Evolutionary conservation across 2,888 invertebrate species (phyloP), one percentile per base, ranked within the genome.

Genomic region (Lithophane ornitopus): DNA sequence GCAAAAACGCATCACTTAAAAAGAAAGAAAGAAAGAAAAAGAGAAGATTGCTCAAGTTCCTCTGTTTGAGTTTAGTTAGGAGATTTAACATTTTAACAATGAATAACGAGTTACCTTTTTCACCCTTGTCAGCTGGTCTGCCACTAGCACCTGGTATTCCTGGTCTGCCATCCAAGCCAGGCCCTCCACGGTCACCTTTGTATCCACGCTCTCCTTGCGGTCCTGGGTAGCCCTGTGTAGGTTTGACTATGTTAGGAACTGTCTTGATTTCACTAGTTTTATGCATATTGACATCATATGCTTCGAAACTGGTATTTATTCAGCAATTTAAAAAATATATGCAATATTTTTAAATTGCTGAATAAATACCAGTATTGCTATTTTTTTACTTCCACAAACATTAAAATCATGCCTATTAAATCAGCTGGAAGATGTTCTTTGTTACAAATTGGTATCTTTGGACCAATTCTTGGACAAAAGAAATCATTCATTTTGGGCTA

Each of bases 121-220:
- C 98, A 19, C 98, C 98, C 90, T 98, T 98, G 70, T 97, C 97
- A 3, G 98, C 98, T 52, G 97, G 97, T 90, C 96, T 88, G 71
- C 97, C 93, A 91, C 97, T 95, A 78, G 96, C 92, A 74, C 97
- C 93, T 62, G 97, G 93, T 81, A 97, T 89, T 46, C 97, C 97
- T 0, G 98, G 98, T 70, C 98, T 95, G 0, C 98, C 98, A 69
- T 98, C 97, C 28, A 97, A 94, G 28, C 98, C 98, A 8, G 97
- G 94, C 63, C 94, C 94, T 0, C 97, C 97, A 14, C 97, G 97
- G 86, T 98, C 98, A 3, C 98, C 98, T 93, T 98, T 98, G 8
- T 97, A 88, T 0, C 97, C 97, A 70, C 97, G 91, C 0, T 97
- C 95, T 0, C 98, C 98, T 87, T 97, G 97, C 2, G 96, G 93